Evolutionary conservation across 2,888 invertebrate genomes (phyloP), one percentile per base, ranked within the genome.

Genomic region (Eupelmus urozonus): DNA sequence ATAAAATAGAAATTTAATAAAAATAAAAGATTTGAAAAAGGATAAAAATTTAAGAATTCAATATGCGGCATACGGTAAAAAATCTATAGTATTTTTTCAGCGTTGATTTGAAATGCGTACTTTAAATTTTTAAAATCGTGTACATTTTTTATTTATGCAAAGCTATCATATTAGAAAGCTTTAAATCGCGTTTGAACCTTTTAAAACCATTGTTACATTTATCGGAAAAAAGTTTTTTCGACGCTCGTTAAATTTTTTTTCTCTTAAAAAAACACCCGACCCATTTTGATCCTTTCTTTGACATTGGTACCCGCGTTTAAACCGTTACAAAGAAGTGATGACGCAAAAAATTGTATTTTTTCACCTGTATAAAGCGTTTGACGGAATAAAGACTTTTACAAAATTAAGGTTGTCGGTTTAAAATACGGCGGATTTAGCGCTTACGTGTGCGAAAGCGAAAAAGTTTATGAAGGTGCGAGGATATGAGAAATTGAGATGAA

Each of bases 401-500:
- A 51, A 71, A 71, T 71, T 62, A 40, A 62, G 62, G 45, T 23
- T 53, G 57, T 34, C 42, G 23, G 2, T 55, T 29, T n/a, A 34
- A 65, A 57, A 65, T 34, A 74, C 16, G 55, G 49, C 16, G 62
- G 4, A 62, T 25, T 34, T 20, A 11, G 16, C 55, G 59, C 29
- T 0, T 18, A 11, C 29, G n/a, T 25, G 27, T 42, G 53, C 23
- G 16, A n/a, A n/a, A 13, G 65, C 11, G 27, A 16, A 57, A 74
- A 67, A 69, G 27, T 62, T 69, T 42, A 51, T 62, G 69, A 60
- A 62, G 69, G 16, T 9, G 60, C 59, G 51, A 34, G 29, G 59
- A 60, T 66, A 60, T 49, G 29, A 60, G 34, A 59, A n/a, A 53
- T 29, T 5, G 55, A 55, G 69, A 70, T 63, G 55, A 57, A 76